Base-by-base conservation (phyloP, 1,140 invertebrate species). In the Portunus trituberculatus region DNA sequence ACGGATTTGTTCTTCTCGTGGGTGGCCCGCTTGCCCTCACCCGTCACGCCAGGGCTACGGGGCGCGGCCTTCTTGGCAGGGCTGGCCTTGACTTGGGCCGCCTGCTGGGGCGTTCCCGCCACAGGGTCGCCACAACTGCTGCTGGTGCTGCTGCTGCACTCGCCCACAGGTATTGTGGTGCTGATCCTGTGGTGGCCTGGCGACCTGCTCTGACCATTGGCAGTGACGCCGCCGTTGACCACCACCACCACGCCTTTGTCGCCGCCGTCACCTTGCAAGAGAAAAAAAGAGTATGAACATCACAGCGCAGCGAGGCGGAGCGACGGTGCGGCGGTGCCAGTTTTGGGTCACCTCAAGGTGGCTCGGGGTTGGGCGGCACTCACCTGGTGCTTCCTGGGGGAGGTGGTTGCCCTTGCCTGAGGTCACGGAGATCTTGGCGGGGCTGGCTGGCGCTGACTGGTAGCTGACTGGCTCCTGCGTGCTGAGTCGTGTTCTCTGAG, bases 1-100 rank as follows among this genome's bases (percentile, higher is more conserved):
- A 95, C 94, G 46, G 94, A 95, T n/a, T 95, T 95, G 84, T 86
- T 95, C 94, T 95, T 95, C 90, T 95, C 94, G 83, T 95, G 94
- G 67, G 46, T 76, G 94, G 39, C 76, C 7, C 90, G 88, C 87
- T 91, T 92, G 90, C 31, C 52, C n/a, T 92, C 90, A 25, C 94
- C 52, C n/a, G 86, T 82, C 29, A 89, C 91, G 48, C 59, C 29
- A 52, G 25, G 84, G 20, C 29, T 20, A n/a, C 87, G 92, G 48
- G 31, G 46, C 29, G 25, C 48, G 46, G 46, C n/a, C n/a, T 76
- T 87, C 7, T 59, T 45, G 0, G 39, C 46, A 14, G 90, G 14
- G 20, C 29, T 95, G 8, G 31, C 32, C 46, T 31, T 52, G 28
- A 45, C n/a, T 10, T 20, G 28, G 59, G 8, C 28, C 32, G 48